Base-by-base conservation (phyloP, 1,140 invertebrate genomes). In the Hormaphis cornu region DNA sequence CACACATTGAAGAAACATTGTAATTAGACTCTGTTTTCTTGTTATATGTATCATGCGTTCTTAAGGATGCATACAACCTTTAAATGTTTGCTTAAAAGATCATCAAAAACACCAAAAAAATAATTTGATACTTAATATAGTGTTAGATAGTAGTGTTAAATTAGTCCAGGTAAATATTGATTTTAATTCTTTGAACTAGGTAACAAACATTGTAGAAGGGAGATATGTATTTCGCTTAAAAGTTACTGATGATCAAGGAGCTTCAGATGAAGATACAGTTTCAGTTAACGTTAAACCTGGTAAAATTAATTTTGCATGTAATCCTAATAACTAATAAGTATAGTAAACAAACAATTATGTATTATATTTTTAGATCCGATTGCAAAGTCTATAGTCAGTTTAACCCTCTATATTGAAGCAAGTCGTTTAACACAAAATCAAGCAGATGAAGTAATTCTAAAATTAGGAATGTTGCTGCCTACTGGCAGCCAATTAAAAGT, bases 191-290 rank as follows among this genome's bases (percentile, higher is more conserved):
- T 76, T 74, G 56, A 76, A 81, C 59, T 78, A 91, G 87, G 76
- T 95, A 33, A 88, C 87, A 48, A 87, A 94, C 77, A 80, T 96
- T 28, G 86, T 93, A 70, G 84, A 89, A 8, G 69, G 95, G 0
- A 83, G 86, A 72, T 97, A 97, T 74, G 84, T 91, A 1, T 97
- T 95, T 75, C 87, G 86, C 74, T 79, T 97, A 33, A 91, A 87
- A 69, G 93, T 97, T 5, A 87, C 83, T 44, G 95, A 97, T 79
- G 89, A 90, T 69, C 92, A 96, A 78, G 93, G 93, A 3, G 79
- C 90, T 14, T 86, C 83, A 0, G 85, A 84, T 73, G 84, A 86
- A 18, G 91, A 95, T 76, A 88, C 87, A 8, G 89, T 91, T 6
- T 90, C 88, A 50, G 82, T 97, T 8, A 88, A 89, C 75, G 89